Percentiles rank a stretch among this genome's conserved stretches.
phyloP scores from a whole-genome alignment of 2,797 vertebrate species.

The Netta rufina region DNA sequence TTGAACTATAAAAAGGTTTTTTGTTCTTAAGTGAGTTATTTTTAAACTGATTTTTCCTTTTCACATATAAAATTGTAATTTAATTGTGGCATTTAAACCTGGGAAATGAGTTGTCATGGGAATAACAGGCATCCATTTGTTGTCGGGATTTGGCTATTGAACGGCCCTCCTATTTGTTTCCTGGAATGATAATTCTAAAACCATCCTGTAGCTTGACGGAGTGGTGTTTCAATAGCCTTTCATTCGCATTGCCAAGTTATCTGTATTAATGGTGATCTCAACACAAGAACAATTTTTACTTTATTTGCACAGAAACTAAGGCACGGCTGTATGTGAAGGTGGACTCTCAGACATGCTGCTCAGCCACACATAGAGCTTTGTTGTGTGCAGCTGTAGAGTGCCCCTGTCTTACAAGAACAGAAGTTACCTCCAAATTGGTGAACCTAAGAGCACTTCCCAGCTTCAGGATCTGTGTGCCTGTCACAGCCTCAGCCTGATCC shows the following conservation, averaged over 20 bases:
- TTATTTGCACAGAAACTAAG: background rate
- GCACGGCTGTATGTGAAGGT: background rate
- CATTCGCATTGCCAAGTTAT: conserved; percentile 15
- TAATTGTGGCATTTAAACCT: conserved; percentile 68
- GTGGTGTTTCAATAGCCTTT: conserved; percentile 25
- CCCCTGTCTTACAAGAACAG: background rate
- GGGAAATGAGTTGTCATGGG: conserved; percentile 34
- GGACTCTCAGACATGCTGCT: background rate
- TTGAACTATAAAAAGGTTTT: conserved; percentile 52
- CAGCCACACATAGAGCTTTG: background rate
- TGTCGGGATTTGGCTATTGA: conserved; percentile 48
- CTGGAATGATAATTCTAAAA: conserved; percentile 58
- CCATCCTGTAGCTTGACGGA: conserved; percentile 3
- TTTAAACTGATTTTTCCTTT: conserved; percentile 52
- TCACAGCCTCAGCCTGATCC: background rate
- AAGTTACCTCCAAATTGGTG: background rate
- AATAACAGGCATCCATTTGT: conserved; percentile 55
- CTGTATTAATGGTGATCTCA: background rate
- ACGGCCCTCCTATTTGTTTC: background rate
- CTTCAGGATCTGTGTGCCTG: background rate
- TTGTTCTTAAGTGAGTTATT: conserved; percentile 60
- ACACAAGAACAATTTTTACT: background rate
- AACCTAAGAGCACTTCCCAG: background rate
- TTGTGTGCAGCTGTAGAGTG: background rate
- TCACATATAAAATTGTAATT: conserved; percentile 64